Conservation (phyloP, 23 tunicate genomes). For the Trididemnum miniatum region DNA sequence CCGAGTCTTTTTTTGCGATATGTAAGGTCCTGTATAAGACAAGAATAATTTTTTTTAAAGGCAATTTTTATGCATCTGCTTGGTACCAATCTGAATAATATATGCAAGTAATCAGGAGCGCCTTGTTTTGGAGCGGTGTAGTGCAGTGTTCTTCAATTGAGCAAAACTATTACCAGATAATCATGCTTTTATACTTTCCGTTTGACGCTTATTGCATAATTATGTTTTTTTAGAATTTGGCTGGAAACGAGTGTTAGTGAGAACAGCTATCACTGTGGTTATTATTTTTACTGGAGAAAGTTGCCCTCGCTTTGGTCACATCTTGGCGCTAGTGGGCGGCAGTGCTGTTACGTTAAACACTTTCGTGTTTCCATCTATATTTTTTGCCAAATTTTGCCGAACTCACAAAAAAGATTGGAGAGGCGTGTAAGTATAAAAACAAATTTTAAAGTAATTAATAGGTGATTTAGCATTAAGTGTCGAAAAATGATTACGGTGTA, state of each 20-base stretch:
- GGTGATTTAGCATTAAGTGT: too few species aligned
- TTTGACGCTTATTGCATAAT: background rate
- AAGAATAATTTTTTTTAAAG: too few species aligned
- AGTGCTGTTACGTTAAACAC: constrained; percentile 97
- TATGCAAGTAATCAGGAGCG: too few species aligned
- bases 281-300: constrained; percentile 88
- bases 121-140: too few species aligned
- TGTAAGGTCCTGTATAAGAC: too few species aligned
- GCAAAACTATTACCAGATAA: too few species aligned
- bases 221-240: constrained; percentile 68
- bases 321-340: constrained; percentile 92
- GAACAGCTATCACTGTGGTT: constrained; percentile 68
- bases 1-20: too few species aligned
- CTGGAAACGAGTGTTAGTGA: constrained; percentile 76
- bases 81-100: too few species aligned
- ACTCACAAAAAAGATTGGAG: constrained; percentile 55
- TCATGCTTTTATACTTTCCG: background rate
- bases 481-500: too few species aligned
- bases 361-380: constrained; percentile 94
- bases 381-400: constrained; percentile 59
- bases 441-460: too few species aligned
- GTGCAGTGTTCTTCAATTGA: too few species aligned
- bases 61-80: too few species aligned
- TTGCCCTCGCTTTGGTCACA: constrained; percentile 90
- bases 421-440: constrained; percentile 61